phyloP scores from a whole-genome alignment of 1,140 invertebrate genomes.

The Drosophila micromelanica region DNA sequence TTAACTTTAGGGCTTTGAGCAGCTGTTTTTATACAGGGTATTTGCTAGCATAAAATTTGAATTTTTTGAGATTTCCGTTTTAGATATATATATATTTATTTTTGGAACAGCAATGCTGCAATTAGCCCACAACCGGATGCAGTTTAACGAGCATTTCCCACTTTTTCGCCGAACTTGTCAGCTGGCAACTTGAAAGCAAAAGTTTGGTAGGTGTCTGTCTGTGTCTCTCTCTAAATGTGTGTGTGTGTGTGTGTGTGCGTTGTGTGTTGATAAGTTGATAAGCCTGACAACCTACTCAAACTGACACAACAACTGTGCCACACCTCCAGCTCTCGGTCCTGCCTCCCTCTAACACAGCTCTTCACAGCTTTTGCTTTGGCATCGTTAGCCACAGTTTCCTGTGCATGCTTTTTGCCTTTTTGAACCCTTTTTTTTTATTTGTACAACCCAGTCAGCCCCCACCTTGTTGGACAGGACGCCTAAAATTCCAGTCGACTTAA shows the following conservation, averaged over 20 bases:
- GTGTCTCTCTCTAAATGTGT: conserved; percentile 11
- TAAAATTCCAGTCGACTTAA: conserved; percentile 64
- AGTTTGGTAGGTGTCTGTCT: conserved; percentile 69
- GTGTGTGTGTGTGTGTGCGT: conserved; percentile 15
- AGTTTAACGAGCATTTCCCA: conserved; percentile 77
- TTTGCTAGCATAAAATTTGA: neutral
- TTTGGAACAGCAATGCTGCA: conserved; percentile 39
- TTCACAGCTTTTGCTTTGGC: conserved; percentile 26
- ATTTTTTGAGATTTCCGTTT: neutral
- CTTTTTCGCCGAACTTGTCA: conserved; percentile 26
- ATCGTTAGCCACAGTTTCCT: conserved; percentile 81
- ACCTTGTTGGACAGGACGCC: conserved; percentile 47
- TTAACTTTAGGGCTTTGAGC: no score
- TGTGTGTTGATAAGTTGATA: conserved; percentile 56
- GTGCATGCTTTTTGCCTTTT: conserved; percentile 69
- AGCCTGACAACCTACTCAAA: conserved; percentile 31
- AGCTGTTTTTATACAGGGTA: neutral
- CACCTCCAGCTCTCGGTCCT: conserved; percentile 2
- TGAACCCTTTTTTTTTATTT: conserved; percentile 58
- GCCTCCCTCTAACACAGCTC: no score
- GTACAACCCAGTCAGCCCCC: no score
- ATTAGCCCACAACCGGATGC: conserved; percentile 77
- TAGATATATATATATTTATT: conserved; percentile 2
- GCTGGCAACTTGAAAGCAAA: conserved; percentile 73
- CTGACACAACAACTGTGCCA: conserved; percentile 8